phyloP scores from a whole-genome alignment of 2,797 vertebrate genomes.

The Craterocephalus amniculus region DNA sequence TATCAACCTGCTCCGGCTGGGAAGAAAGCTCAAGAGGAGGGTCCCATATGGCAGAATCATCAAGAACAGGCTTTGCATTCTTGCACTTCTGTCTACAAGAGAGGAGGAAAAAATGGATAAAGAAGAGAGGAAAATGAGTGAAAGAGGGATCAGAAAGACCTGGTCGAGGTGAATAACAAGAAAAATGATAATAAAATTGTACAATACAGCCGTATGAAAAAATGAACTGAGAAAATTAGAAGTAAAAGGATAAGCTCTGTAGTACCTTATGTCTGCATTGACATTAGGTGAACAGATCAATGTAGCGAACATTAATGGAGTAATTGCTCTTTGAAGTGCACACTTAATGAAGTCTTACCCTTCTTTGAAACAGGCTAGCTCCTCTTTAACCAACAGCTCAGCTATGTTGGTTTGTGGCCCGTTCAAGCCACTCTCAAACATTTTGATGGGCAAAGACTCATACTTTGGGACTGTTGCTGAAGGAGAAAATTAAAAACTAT shows the following conservation, averaged over 20 bases:
- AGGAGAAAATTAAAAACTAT: background rate
- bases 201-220: too few species aligned
- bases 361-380: slow-evolving; percentile 63
- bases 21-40: slow-evolving; percentile 60
- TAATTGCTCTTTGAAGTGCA: background rate
- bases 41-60: slow-evolving; percentile 71
- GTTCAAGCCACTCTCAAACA: slow-evolving; percentile 52
- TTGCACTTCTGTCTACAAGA: background rate
- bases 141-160: background rate
- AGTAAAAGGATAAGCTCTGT: too few species aligned
- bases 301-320: too few species aligned
- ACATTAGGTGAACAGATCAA: too few species aligned
- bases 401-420: slow-evolving; percentile 54
- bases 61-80: background rate
- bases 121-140: background rate
- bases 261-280: too few species aligned
- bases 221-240: too few species aligned
- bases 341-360: slow-evolving; percentile 48
- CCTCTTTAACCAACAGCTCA: slow-evolving; percentile 68
- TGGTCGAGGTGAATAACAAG: background rate
- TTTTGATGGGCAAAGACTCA: slow-evolving; percentile 59
- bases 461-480: slow-evolving; percentile 17
- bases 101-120: too few species aligned
- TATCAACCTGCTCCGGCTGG: accelerated
- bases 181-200: background rate